Evolutionary conservation across 2,797 vertebrate genomes (phyloP).

Genomic region (Spizella passerina): DNA sequence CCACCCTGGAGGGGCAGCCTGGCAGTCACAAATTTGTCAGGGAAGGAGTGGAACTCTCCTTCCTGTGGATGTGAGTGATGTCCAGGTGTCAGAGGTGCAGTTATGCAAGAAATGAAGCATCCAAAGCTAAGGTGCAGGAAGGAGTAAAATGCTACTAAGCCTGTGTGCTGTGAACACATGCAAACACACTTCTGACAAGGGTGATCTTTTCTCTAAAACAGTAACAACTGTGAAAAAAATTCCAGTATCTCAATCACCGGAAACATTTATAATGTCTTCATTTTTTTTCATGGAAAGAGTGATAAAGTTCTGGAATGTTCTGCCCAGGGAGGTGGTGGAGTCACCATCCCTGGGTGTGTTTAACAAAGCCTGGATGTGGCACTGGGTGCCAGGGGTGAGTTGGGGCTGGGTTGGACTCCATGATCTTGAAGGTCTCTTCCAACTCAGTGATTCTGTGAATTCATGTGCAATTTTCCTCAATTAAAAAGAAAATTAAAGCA

Average conservation of each 20-base stretch:
- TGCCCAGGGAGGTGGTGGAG: too few species aligned
- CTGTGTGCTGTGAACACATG: background rate
- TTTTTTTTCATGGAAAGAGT: too few species aligned
- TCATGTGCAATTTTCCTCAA: background rate
- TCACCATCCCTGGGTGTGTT: too few species aligned
- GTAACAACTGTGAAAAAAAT: background rate
- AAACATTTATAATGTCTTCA: background rate
- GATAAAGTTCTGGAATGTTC: too few species aligned
- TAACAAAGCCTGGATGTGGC: too few species aligned
- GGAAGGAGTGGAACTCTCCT: background rate
- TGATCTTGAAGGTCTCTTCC: too few species aligned
- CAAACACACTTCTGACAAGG: background rate
- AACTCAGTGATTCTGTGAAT: background rate
- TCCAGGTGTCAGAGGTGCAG: background rate
- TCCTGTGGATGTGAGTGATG: background rate
- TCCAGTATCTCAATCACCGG: background rate
- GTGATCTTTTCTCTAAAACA: background rate
- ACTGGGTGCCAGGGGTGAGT: too few species aligned
- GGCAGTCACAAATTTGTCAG: rapidly evolving
- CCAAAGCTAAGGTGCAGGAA: background rate
- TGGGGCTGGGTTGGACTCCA: too few species aligned
- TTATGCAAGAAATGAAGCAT: background rate
- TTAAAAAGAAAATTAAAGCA: background rate
- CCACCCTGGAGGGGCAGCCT: background rate
- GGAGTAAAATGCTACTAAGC: background rate